A percentile compares a stretch with the other conserved stretches of the same genome.
These are phyloP conservation scores for Cololabis saira DNA, from an alignment of 2,113 vertebrate genomes.

Conservation along the genomic window DNA sequence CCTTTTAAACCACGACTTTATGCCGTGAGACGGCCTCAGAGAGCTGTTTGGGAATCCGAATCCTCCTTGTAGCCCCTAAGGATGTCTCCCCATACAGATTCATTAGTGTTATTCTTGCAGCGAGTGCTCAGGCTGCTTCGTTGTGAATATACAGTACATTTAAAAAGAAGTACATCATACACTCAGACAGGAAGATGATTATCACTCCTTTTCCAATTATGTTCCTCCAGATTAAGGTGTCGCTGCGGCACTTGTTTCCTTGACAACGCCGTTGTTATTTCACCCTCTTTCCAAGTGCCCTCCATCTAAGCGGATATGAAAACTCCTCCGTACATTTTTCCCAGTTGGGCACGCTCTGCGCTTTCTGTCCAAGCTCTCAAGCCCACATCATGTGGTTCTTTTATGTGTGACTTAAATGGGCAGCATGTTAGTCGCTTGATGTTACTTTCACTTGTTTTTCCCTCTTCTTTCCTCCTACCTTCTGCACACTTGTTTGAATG, in stretches of 20 bases:
- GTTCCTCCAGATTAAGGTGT: constrained; percentile 80
- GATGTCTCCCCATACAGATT: constrained; percentile 47
- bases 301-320: constrained; percentile 73
- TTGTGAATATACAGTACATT: constrained; percentile 40
- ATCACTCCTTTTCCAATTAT: constrained; percentile 79
- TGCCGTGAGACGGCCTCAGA: constrained; percentile 28
- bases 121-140: constrained; percentile 62
- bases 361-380: constrained; percentile 53
- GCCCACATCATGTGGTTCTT: constrained; percentile 38
- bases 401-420: constrained; percentile 45
- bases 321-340: constrained; percentile 60
- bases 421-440: constrained; percentile 22
- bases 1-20: constrained; percentile 31
- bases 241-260: constrained; percentile 77
- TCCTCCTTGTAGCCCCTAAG: constrained; percentile 24
- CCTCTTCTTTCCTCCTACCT: neutral
- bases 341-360: constrained; percentile 36
- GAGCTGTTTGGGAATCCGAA: constrained; percentile 34
- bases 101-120: constrained; percentile 70
- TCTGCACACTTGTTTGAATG: constrained; percentile 32
- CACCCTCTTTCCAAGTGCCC: constrained; percentile 61
- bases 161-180: constrained; percentile 52
- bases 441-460: constrained; percentile 6
- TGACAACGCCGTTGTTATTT: constrained; percentile 78
- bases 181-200: constrained; percentile 74